A percentile compares a stretch with the other conserved stretches of the same genome.
Evolutionary conservation across 2,888 invertebrate species (phyloP).

Genomic region (Crocallis elinguaria): DNA sequence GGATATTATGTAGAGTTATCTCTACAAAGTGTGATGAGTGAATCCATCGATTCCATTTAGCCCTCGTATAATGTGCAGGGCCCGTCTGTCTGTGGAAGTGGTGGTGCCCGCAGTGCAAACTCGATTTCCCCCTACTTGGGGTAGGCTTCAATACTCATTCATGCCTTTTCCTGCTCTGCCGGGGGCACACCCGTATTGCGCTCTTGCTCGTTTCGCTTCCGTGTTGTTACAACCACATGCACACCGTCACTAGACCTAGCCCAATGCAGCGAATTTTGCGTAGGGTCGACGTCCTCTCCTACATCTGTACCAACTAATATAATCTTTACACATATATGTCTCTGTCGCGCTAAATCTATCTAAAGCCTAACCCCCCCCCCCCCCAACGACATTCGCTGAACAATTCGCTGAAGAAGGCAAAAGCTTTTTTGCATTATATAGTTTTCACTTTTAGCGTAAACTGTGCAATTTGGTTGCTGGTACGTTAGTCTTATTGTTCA

Average conservation of each 20-base stretch:
- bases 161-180: slow-evolving; percentile 78
- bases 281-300: slow-evolving; percentile 81
- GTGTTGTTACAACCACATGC: slow-evolving; percentile 77
- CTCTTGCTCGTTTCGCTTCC: slow-evolving; percentile 72
- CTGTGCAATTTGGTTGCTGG: slow-evolving; percentile 63
- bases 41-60: slow-evolving; percentile 72
- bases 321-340: slow-evolving; percentile 44
- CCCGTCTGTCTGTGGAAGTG: slow-evolving; percentile 71
- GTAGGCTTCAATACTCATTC: slow-evolving; percentile 84
- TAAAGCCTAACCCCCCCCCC: slow-evolving; percentile 55
- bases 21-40: slow-evolving; percentile 16
- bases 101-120: slow-evolving; percentile 79
- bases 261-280: slow-evolving; percentile 86
- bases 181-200: slow-evolving; percentile 61
- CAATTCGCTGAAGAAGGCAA: slow-evolving; percentile 22
- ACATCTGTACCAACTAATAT: slow-evolving; percentile 59
- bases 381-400: slow-evolving; percentile 25
- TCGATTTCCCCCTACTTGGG: slow-evolving; percentile 82
- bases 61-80: slow-evolving; percentile 58
- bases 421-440: slow-evolving; percentile 43
- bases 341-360: slow-evolving; percentile 54
- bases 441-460: slow-evolving; percentile 61
- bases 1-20: not conserved
- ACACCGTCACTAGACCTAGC: slow-evolving; percentile 83
- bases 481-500: slow-evolving; percentile 48